Conservation (phyloP, 2,797 vertebrate genomes). For the Malacoctenus gilli region DNA sequence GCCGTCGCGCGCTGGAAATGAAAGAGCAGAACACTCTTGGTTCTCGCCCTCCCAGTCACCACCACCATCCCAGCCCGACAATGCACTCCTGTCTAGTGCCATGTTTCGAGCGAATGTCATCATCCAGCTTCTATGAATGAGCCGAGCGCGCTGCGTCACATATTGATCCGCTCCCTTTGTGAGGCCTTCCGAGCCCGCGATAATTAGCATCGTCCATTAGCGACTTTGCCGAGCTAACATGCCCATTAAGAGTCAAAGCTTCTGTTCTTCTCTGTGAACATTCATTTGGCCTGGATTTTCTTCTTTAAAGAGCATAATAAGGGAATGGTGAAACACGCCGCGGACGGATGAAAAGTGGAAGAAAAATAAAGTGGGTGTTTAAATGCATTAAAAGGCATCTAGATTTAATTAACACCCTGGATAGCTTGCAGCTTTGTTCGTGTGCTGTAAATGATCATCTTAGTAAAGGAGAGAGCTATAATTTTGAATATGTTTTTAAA, state of each 20-base stretch:
- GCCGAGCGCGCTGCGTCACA: conserved; percentile 62
- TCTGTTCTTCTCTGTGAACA: conserved; percentile 79
- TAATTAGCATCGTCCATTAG: conserved; percentile 88
- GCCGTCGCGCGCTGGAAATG: conserved; percentile 66
- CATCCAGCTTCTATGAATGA: conserved; percentile 76
- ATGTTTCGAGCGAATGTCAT: conserved; percentile 76
- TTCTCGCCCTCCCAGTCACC: conserved; percentile 54
- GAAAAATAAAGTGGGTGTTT: conserved; percentile 82
- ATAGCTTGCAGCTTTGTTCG: conserved; percentile 79
- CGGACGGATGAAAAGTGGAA: conserved; percentile 77
- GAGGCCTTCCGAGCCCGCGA: conserved; percentile 77
- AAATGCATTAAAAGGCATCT: conserved; percentile 83
- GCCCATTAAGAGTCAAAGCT: conserved; percentile 83
- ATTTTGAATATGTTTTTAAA: conserved; percentile 76
- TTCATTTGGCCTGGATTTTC: conserved; percentile 79
- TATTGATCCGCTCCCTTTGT: conserved; percentile 84
- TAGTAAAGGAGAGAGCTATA: conserved; percentile 73
- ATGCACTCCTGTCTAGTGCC: conserved; percentile 71
- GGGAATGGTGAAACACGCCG: conserved; percentile 76
- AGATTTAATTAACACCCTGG: conserved; percentile 83
- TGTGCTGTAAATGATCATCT: conserved; percentile 81
- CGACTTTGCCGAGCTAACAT: conserved; percentile 80
- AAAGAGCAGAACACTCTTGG: conserved; percentile 73
- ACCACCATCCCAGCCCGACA: conserved; percentile 59
- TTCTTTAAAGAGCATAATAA: conserved; percentile 78